These are phyloP conservation scores for Tribolium freemani DNA, from an alignment of 2,888 invertebrate genomes.

Conservation along the genomic window DNA sequence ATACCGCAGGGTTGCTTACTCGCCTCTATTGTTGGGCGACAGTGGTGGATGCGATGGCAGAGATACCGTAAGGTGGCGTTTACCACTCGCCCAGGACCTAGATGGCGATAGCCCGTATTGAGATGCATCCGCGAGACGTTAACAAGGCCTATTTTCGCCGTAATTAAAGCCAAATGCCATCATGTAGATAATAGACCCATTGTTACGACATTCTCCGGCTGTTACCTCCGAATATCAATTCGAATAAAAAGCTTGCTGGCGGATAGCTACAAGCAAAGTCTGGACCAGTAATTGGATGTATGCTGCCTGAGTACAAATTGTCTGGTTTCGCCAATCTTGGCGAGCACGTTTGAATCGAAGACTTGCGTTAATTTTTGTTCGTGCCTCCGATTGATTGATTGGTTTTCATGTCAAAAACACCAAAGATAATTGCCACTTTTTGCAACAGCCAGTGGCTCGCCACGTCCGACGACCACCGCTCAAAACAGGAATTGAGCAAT, in stretches of 20 bases:
- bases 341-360: constrained; percentile 43
- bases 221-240: constrained; percentile 63
- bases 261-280: constrained; percentile 50
- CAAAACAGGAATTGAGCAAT: too few species aligned
- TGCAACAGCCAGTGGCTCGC: constrained; percentile 9
- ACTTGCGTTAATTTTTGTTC: constrained; percentile 48
- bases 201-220: constrained; percentile 65
- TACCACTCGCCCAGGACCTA: constrained; percentile 6
- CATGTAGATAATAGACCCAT: constrained; percentile 67
- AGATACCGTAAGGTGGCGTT: constrained; percentile 28
- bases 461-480: background rate
- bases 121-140: background rate
- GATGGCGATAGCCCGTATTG: constrained; percentile 6
- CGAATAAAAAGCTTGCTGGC: constrained; percentile 52
- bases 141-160: constrained; percentile 43
- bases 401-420: constrained; percentile 48
- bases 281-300: constrained; percentile 50
- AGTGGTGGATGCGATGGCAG: constrained; percentile 4
- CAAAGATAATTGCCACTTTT: constrained; percentile 50
- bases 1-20: constrained; percentile 58
- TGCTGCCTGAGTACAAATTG: constrained; percentile 58
- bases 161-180: constrained; percentile 64
- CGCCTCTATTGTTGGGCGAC: constrained; percentile 42
- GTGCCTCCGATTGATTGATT: constrained; percentile 51
- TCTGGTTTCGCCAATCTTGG: constrained; percentile 57